Evolutionary conservation across 2,888 invertebrate species (phyloP).

Genomic region (Aspidapion aeneum): DNA sequence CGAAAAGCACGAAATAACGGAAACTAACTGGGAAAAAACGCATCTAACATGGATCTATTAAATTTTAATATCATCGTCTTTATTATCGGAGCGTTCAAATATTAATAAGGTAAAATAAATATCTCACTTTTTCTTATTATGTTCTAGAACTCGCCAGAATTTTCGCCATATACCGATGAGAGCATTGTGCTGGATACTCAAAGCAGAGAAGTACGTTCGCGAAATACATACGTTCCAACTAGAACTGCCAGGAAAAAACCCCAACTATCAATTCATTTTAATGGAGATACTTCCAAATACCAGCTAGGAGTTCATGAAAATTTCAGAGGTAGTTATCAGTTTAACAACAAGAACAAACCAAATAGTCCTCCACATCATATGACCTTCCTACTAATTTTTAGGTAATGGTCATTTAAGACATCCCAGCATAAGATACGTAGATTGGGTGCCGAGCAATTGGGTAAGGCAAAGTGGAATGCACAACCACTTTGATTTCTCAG

Average conservation of each 20-base stretch:
- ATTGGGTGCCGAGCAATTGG: slow-evolving; percentile 66
- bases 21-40: too few species aligned
- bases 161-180: neutral
- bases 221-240: neutral
- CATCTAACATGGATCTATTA: too few species aligned
- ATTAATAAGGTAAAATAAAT: too few species aligned
- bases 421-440: slow-evolving; percentile 59
- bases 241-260: slow-evolving; percentile 41
- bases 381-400: too few species aligned
- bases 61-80: too few species aligned
- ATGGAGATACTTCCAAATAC: slow-evolving; percentile 60
- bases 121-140: too few species aligned
- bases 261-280: slow-evolving; percentile 59
- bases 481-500: slow-evolving; percentile 57
- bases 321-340: slow-evolving; percentile 56
- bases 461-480: slow-evolving; percentile 58
- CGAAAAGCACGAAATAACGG: too few species aligned
- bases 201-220: neutral
- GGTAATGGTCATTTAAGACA: slow-evolving; percentile 67
- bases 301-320: slow-evolving; percentile 54
- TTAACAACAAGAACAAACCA: too few species aligned
- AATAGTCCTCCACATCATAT: too few species aligned
- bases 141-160: neutral
- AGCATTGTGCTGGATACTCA: neutral
- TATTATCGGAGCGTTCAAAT: too few species aligned